These are phyloP conservation scores for Osmerus mordax DNA, from an alignment of 2,113 vertebrate species.

Conservation along the genomic window DNA sequence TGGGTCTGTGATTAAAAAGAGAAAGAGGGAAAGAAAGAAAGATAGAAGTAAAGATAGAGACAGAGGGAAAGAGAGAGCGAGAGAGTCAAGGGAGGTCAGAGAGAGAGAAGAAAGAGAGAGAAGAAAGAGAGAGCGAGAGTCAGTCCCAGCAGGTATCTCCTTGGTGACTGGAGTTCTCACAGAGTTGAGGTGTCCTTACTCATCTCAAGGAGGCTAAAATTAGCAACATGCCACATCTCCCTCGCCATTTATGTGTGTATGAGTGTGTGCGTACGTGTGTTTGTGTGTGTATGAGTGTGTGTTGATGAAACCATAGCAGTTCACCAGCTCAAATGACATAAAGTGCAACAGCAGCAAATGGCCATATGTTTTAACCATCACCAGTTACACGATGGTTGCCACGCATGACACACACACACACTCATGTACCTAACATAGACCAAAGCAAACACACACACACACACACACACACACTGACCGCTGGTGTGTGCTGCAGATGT, in stretches of 20 bases:
- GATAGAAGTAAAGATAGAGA: not conserved
- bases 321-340: conserved; percentile 63
- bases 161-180: conserved; percentile 43
- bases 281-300: conserved; percentile 7
- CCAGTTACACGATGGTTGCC: not conserved
- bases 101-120: conserved; percentile 17
- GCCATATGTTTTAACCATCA: conserved; percentile 63
- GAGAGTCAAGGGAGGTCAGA: not conserved
- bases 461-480: conserved; percentile 72
- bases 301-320: conserved; percentile 66
- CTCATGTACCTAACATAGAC: not conserved
- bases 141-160: conserved; percentile 31
- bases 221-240: conserved; percentile 73
- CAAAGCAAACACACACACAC: not conserved
- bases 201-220: conserved; percentile 74
- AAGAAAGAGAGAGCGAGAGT: conserved; percentile 11
- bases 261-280: conserved; percentile 14
- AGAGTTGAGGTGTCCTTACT: conserved; percentile 36
- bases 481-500: conserved; percentile 87
- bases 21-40: conserved; percentile 43
- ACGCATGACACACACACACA: not conserved
- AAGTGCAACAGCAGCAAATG: conserved; percentile 59
- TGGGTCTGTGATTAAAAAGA: conserved; percentile 68
- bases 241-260: conserved; percentile 43
- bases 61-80: not conserved